Conservation (phyloP, 2,888 invertebrate genomes). For the Machimus atricapillus region DNA sequence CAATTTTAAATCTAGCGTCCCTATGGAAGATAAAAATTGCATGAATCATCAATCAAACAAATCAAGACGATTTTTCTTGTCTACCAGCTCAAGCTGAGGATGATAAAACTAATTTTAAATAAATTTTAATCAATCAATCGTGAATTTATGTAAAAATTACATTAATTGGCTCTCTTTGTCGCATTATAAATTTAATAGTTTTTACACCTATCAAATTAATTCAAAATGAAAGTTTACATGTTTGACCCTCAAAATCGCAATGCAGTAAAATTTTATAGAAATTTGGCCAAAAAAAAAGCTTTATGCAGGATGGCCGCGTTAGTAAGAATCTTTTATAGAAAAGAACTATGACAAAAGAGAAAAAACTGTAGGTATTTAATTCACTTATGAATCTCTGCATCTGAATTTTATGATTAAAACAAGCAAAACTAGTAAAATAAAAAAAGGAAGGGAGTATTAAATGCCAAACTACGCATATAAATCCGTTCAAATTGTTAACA, state of each 20-base stretch:
- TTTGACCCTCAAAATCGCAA: not conserved
- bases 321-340: not conserved
- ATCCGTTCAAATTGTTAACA: constrained; percentile 22
- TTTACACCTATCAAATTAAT: not conserved
- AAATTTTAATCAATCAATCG: not conserved
- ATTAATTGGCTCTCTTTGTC: not conserved
- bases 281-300: not conserved
- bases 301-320: not conserved
- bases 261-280: not conserved
- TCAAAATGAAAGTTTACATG: not conserved
- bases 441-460: not conserved
- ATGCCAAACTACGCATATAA: not conserved
- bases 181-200: not conserved
- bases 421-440: not conserved
- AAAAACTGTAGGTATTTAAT: not conserved
- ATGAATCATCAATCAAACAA: not conserved
- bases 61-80: not conserved
- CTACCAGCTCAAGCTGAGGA: not conserved
- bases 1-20: not conserved
- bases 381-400: not conserved
- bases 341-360: not conserved
- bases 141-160: not conserved
- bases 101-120: not conserved
- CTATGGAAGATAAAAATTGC: not conserved
- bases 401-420: not conserved